Evolutionary conservation across 2,797 vertebrate species (phyloP), one percentile per base, ranked within the genome.

Genomic region (Pangasius mekongensis): DNA sequence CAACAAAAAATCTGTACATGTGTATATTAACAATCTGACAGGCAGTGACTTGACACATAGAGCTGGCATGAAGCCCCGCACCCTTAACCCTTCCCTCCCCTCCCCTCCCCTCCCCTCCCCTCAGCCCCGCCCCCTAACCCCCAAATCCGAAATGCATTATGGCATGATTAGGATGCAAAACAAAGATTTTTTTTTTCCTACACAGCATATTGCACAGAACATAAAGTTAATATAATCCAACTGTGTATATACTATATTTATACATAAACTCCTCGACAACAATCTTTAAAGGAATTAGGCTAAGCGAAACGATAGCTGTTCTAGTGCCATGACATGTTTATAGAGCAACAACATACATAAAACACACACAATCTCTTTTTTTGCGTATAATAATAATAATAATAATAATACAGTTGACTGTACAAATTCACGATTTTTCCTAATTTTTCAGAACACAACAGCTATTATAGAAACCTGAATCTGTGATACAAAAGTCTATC

Each of bases 11-110:
- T 99, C 98, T 99, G 98, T 99, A 99, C 98, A 99, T 97, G 98
- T 98, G 97, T 97, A 97, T 98, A 99, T 98, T 97, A 97, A 99
- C 98, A 99, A 98, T 99, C 98, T 98, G 98, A 98, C 98, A 99
- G 98, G 98, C 98, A 99, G 97, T 98, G 97, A 98, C 97, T 97
- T 96, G 97, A 98, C 98, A 98, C 97, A 96, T 97, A 97, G 97
- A 98, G 98, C 98, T 98, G 98, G 97, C 97, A 97, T 97, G 97
- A 97, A 95, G 94, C 94, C 94, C 92, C 93, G 95, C 93, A 92
- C 91, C 89, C 87, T 47, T 24, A 24, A 39, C 5, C 94, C 91
- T 92, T n/a, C n/a, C n/a, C n/a, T n/a, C n/a, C n/a, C 94, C 92
- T 91, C 87, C 74, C 94, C 92, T 92, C 94, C 92, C 91, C 87